phyloP scores from a whole-genome alignment of 2,888 invertebrate genomes.

The Parascotia fuliginaria region DNA sequence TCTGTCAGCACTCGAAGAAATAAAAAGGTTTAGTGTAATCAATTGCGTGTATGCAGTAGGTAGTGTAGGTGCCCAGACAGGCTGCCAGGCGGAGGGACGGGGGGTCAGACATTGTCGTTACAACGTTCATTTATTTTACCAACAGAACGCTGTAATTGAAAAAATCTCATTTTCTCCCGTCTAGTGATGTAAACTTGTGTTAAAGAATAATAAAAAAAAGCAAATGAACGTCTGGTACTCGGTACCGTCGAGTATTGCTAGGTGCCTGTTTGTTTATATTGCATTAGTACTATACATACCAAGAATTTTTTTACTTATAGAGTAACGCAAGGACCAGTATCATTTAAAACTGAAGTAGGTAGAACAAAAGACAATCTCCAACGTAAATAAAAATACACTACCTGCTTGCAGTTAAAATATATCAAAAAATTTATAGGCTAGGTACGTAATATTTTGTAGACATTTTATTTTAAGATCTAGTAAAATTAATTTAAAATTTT shows the following conservation, averaged over 20 bases:
- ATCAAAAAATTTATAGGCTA: too few species aligned
- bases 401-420: too few species aligned
- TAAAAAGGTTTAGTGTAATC: conserved; percentile 58
- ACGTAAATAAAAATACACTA: too few species aligned
- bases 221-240: conserved; percentile 45
- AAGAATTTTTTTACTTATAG: too few species aligned
- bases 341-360: too few species aligned
- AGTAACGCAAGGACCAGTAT: too few species aligned
- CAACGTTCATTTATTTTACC: conserved; percentile 64
- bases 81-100: conserved; percentile 10
- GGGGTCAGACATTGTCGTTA: conserved; percentile 40
- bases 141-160: conserved; percentile 70
- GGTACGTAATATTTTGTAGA: too few species aligned
- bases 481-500: too few species aligned
- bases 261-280: conserved; percentile 36
- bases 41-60: conserved; percentile 47
- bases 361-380: too few species aligned
- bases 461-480: too few species aligned
- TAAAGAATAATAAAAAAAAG: conserved; percentile 51
- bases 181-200: conserved; percentile 65
- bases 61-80: conserved; percentile 43
- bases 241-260: conserved; percentile 24
- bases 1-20: conserved; percentile 27
- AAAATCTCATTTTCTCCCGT: conserved; percentile 70
- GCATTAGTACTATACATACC: too few species aligned